phyloP scores from a whole-genome alignment of 2,888 invertebrate genomes.

The Ellobium chinense region DNA sequence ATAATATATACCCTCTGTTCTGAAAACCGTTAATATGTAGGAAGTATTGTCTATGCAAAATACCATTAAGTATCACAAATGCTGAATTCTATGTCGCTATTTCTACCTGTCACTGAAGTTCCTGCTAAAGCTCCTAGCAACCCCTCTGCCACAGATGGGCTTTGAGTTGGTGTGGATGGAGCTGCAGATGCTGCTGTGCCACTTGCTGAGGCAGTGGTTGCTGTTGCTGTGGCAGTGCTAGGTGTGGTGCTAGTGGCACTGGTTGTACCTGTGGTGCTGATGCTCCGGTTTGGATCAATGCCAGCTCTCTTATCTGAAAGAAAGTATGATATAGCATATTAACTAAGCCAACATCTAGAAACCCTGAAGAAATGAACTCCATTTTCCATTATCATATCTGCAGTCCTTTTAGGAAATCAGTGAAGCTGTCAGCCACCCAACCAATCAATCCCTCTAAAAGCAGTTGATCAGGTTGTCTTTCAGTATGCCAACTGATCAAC shows the following conservation, averaged over 20 bases:
- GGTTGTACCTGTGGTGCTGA: constrained; percentile 41
- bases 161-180: constrained; percentile 45
- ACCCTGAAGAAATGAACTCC: too few relatives aligned
- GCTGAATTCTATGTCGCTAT: too few relatives aligned
- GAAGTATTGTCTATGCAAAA: too few relatives aligned
- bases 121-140: constrained; percentile 29
- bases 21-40: too few relatives aligned
- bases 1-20: too few relatives aligned
- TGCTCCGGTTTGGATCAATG: constrained; percentile 28
- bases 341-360: background rate
- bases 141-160: constrained; percentile 33
- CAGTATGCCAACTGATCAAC: too few relatives aligned
- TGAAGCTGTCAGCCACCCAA: too few relatives aligned
- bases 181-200: constrained; percentile 46
- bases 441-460: too few relatives aligned
- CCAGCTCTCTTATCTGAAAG: constrained; percentile 58
- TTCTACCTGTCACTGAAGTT: constrained; percentile 24
- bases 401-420: too few relatives aligned
- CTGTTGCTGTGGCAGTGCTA: constrained; percentile 15
- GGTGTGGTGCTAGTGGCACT: background rate
- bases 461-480: too few relatives aligned
- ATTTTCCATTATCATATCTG: too few relatives aligned
- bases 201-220: constrained; percentile 51
- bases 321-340: background rate
- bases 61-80: too few relatives aligned